A percentile compares a stretch with the other conserved stretches of the same genome.
phyloP scores from a whole-genome alignment of 2,797 vertebrate genomes.

The Ptychadena robeensis region DNA sequence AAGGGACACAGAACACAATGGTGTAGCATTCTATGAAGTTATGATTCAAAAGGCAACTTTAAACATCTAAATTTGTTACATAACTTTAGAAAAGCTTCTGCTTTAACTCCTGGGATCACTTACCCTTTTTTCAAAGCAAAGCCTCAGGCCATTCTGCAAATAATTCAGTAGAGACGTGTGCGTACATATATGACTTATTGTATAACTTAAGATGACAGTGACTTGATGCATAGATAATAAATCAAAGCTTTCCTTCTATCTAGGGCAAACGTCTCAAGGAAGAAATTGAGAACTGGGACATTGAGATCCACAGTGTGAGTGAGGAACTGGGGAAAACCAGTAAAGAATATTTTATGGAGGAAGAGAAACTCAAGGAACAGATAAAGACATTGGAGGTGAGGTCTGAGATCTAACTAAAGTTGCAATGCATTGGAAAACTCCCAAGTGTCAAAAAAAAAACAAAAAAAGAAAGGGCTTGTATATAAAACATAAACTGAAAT shows the following conservation, averaged over 20 bases:
- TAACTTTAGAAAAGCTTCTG: neutral
- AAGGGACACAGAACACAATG: too few species aligned
- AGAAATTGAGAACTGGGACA: conserved; percentile 56
- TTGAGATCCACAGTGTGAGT: conserved; percentile 47
- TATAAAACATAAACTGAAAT: too few species aligned
- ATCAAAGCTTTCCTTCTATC: conserved; percentile 44
- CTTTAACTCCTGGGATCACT: neutral
- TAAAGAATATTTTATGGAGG: conserved; percentile 48
- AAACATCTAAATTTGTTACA: neutral
- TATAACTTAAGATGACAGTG: neutral
- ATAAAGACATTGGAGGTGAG: conserved; percentile 68
- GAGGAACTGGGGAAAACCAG: conserved; percentile 58
- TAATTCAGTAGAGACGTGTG: neutral
- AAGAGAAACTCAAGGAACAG: conserved; percentile 46
- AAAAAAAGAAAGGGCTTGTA: too few species aligned
- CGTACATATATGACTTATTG: neutral
- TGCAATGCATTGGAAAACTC: neutral
- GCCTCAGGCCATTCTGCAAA: neutral
- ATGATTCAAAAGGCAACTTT: too few species aligned
- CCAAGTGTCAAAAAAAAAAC: too few species aligned
- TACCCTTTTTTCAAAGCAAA: neutral
- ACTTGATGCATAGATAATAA: conserved; percentile 7
- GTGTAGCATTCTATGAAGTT: too few species aligned
- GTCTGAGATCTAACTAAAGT: neutral
- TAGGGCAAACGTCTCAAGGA: conserved; percentile 63